These are phyloP conservation scores for Epinotia bilunana DNA, from an alignment of 2,888 invertebrate species.

Conservation along the genomic window DNA sequence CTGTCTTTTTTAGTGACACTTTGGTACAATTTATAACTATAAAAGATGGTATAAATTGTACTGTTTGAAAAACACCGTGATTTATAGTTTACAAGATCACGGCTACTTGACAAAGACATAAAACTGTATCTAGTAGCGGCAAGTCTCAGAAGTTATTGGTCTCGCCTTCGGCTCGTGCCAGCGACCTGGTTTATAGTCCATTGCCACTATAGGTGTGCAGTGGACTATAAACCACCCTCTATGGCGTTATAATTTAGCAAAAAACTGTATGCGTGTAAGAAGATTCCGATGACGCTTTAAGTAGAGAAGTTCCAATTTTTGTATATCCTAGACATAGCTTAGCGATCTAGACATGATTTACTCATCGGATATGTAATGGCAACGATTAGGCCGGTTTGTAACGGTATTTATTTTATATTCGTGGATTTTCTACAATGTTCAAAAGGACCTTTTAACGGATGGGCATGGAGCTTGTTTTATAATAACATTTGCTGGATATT, in stretches of 20 bases:
- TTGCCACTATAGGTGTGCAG: background rate
- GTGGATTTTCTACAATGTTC: background rate
- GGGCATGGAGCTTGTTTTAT: background rate
- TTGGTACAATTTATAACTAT: too few species aligned
- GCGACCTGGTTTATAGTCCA: background rate
- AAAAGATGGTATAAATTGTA: too few species aligned
- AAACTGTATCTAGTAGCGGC: background rate
- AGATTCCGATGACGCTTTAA: background rate
- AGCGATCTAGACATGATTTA: conserved; percentile 27
- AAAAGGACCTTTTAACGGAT: background rate
- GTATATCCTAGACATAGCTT: conserved; percentile 39
- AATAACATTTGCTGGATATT: background rate
- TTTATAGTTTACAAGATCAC: too few species aligned
- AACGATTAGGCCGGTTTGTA: conserved; percentile 18
- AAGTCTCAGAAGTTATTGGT: background rate
- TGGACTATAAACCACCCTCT: background rate
- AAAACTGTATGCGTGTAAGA: conserved; percentile 11
- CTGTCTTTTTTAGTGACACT: too few species aligned
- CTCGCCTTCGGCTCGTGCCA: conserved; percentile 1
- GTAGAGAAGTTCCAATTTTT: conserved; percentile 22
- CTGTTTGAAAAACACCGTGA: too few species aligned
- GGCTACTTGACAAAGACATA: background rate
- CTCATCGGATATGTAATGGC: conserved; percentile 12
- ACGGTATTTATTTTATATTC: conserved; percentile 15
- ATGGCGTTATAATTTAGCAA: background rate